Conservation (phyloP, 2,888 invertebrate species). For the Philereme vetulata region DNA sequence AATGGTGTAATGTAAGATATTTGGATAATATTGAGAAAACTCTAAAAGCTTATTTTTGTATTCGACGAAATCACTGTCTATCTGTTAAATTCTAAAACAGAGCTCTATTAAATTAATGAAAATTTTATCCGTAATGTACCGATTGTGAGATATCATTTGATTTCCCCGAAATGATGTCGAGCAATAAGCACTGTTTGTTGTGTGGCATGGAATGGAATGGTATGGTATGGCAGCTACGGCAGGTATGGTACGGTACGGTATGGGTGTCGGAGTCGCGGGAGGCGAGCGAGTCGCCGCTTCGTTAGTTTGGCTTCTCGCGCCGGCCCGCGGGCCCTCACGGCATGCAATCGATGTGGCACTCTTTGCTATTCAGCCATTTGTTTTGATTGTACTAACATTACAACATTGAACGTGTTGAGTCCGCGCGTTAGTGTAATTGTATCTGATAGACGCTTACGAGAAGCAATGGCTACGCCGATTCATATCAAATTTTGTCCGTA, state of each 20-base stretch:
- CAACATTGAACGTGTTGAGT: constrained; percentile 58
- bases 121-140: constrained; percentile 49
- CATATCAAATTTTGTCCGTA: constrained; percentile 83
- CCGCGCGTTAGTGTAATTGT: constrained; percentile 73
- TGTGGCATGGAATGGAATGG: constrained; percentile 24
- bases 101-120: constrained; percentile 59
- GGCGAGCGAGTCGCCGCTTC: constrained; percentile 47
- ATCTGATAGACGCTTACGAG: constrained; percentile 76
- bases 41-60: constrained; percentile 83
- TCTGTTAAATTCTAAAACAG: constrained; percentile 75
- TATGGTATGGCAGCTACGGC: constrained; percentile 7
- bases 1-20: constrained; percentile 77
- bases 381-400: constrained; percentile 49
- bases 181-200: constrained; percentile 58
- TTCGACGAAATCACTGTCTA: constrained; percentile 77
- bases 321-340: constrained; percentile 47
- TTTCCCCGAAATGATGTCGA: constrained; percentile 78
- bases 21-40: constrained; percentile 78
- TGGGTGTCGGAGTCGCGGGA: constrained; percentile 2
- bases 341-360: constrained; percentile 55
- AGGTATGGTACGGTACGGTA: not conserved
- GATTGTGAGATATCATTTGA: constrained; percentile 74
- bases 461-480: constrained; percentile 81
- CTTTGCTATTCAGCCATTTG: constrained; percentile 47
- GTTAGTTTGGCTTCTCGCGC: constrained; percentile 43